Evolutionary conservation across 2,113 vertebrate species (phyloP).

Genomic region (Podarcis cretensis): DNA sequence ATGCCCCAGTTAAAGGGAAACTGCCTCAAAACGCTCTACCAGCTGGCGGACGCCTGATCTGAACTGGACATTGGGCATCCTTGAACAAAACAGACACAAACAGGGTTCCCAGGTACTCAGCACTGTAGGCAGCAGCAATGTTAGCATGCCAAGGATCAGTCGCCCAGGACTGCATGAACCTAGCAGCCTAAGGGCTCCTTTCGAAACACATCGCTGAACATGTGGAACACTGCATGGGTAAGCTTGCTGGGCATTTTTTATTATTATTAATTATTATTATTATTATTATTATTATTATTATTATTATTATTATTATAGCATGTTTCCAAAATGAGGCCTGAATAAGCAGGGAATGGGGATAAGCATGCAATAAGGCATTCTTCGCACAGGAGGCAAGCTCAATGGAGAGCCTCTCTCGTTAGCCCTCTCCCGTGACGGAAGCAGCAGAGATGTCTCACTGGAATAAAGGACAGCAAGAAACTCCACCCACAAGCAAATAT

Average conservation of each 20-base stretch:
- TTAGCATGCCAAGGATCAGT: neutral
- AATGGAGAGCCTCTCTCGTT: neutral
- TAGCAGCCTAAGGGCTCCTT: neutral
- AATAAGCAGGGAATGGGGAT: neutral
- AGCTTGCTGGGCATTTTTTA: neutral
- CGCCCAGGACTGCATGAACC: neutral
- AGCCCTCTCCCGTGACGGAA: neutral
- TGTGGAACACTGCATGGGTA: neutral
- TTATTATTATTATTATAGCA: neutral
- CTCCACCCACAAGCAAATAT: neutral
- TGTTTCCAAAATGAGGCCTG: neutral
- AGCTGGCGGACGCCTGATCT: too few species aligned
- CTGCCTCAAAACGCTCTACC: neutral
- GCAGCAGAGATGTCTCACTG: neutral
- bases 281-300: too few species aligned
- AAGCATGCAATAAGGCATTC: neutral
- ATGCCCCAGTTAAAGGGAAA: neutral
- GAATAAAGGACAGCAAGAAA: neutral
- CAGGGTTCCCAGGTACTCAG: neutral
- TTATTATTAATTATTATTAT: neutral
- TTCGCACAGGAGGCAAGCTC: neutral
- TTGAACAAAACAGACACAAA: neutral
- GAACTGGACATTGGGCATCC: neutral
- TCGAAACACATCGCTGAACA: neutral
- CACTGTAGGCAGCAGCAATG: neutral